Conservation (phyloP, 1,140 invertebrate genomes). For the Bombus balteatus region DNA sequence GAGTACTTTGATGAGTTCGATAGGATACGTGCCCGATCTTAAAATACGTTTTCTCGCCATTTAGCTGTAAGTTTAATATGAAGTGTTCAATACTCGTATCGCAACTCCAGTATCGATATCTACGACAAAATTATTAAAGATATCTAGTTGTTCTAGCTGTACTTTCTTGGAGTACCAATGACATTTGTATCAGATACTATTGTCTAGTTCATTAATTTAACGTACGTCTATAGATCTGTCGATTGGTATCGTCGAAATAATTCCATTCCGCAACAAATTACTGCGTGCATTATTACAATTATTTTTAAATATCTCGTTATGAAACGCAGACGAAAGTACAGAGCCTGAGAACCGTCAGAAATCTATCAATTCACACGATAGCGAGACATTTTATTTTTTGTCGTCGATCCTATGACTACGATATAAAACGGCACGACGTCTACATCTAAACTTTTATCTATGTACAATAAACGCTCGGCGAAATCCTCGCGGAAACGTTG, state of each 20-base stretch:
- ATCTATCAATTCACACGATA: constrained; percentile 9
- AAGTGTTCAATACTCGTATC: constrained; percentile 3
- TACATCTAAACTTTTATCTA: constrained; percentile 55
- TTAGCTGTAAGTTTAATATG: not conserved
- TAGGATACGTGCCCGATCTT: not conserved
- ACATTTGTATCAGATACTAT: constrained; percentile 9
- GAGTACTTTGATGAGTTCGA: not conserved
- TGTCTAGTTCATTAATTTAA: constrained; percentile 15
- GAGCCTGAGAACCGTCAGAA: constrained; percentile 5
- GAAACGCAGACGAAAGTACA: constrained; percentile 26
- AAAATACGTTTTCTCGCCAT: not conserved
- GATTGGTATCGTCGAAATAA: not conserved
- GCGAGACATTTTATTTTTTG: constrained; percentile 24
- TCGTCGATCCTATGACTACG: constrained; percentile 45
- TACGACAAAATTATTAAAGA: constrained; percentile 24
- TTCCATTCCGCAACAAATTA: not conserved
- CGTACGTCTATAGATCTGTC: not conserved
- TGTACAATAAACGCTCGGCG: constrained; percentile 58
- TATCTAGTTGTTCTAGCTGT: constrained; percentile 12
- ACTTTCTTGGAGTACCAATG: constrained; percentile 17
- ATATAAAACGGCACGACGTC: constrained; percentile 59
- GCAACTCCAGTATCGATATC: not conserved
- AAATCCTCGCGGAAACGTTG: not conserved
- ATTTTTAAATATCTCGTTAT: not conserved
- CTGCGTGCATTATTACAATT: not conserved